Percentiles rank a stretch among this genome's conserved stretches.
These are phyloP conservation scores for Ispidina lecontei DNA, from an alignment of 2,797 vertebrate genomes.

Conservation along the genomic window DNA sequence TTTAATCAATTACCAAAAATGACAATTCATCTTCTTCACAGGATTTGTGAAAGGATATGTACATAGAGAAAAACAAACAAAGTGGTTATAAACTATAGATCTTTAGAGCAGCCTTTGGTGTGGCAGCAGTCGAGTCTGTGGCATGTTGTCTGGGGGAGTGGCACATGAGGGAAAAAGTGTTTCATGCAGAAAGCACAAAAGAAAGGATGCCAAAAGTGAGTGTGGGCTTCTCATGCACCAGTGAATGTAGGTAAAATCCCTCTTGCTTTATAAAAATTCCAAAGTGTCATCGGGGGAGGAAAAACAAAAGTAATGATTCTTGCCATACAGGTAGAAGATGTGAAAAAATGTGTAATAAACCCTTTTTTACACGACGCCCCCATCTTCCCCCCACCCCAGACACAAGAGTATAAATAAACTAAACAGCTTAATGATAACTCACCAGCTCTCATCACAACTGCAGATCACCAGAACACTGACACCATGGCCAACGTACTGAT, in stretches of 20 bases:
- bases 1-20: conserved; percentile 75
- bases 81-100: neutral
- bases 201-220: conserved; percentile 45
- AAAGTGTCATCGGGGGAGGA: conserved; percentile 87
- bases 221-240: conserved; percentile 76
- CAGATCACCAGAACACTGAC: conserved; percentile 46
- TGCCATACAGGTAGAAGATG: conserved; percentile 78
- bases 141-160: conserved; percentile 32
- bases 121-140: neutral
- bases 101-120: neutral
- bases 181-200: conserved; percentile 75
- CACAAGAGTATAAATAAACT: conserved; percentile 80
- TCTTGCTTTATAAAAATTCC: conserved; percentile 86
- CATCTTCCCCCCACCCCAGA: conserved; percentile 79
- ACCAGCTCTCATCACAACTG: conserved; percentile 34
- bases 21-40: conserved; percentile 26
- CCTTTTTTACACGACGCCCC: conserved; percentile 78
- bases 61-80: neutral
- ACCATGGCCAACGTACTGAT: conserved; percentile 70
- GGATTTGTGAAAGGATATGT: neutral
- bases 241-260: conserved; percentile 83
- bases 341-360: conserved; percentile 84
- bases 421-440: conserved; percentile 57
- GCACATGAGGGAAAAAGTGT: conserved; percentile 77
- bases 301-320: conserved; percentile 82